Evolutionary conservation across 2,888 invertebrate genomes (phyloP), one percentile per base, ranked within the genome.

Genomic region (Sphaerophoria rueppellii): DNA sequence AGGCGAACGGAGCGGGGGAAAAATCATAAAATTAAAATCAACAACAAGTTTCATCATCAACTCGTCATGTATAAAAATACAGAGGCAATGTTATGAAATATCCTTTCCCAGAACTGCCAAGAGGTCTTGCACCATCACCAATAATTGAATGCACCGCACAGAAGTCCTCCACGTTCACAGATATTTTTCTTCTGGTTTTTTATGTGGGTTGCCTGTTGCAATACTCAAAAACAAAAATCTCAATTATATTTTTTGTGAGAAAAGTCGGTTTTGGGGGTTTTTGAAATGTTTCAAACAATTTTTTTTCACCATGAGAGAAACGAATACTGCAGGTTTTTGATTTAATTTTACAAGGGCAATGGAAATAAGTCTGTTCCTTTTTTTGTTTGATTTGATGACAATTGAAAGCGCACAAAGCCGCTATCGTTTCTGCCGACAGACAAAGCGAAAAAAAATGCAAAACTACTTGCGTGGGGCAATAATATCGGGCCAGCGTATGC

Each of bases 371-470:
- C 24, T 2, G 24, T 24, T 24, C 24, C 1, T 24, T 24, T 24
- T 24, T 24, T 24, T 24, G 24, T 24, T 24, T 24, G 1, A 24
- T 24, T 2, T 24, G 24, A 24, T 24, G 2, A 24, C 24, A 24
- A 24, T 24, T 12, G 6, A 67, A 71, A 72, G 57, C 54, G 32
- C 12, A 65, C 48, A 48, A 57, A 73, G 55, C 2, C 40, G 2
- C 24, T 24, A 24, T 24, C 24, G 24, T 24, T 24, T 24, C 24
- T 24, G n/a, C 14, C 4, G 43, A 58, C 24, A 12, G 50, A 58
- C 37, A 52, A 69, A 74, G 74, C 70, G 74, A 82, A 79, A 82
- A 70, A 82, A 74, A 79, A 79, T 74, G 63, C 58, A 65, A 74
- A 73, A 54, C 60, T 69, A 58, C 65, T 60, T 54, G 34, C 32